Base-by-base conservation (phyloP, 2,797 vertebrate genomes). In the Xenentodon cancila region DNA sequence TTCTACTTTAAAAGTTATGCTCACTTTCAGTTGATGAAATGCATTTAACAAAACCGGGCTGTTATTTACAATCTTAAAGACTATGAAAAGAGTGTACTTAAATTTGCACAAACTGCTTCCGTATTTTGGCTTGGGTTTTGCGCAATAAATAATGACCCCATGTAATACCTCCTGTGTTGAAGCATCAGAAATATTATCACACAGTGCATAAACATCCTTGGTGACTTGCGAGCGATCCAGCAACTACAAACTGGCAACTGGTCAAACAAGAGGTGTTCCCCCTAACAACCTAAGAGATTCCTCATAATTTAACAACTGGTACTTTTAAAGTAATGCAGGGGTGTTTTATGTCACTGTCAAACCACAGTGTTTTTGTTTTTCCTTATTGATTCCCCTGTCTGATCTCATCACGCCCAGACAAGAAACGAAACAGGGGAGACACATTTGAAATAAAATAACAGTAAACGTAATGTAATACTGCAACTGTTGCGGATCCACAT, bases 291-390 rank as follows among this genome's bases (percentile, higher is more conserved):
- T 58, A 63, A 56, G 51, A 67, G 47, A 25, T 42, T 52, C 20
- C 30, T 22, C 49, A 25, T 64, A 49, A 72, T 64, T 69, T 81
- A 78, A 86, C 84, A 87, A 75, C 66, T 64, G 40, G 25, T 68
- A 69, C 59, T 64, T 83, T 75, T 77, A 64, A 47, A 56, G 75
- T 66, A 53, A 59, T 45, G 64, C 68, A 62, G 61, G 75, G 75
- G 48, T 89, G 79, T 88, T 88, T 87, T 73, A 61, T 74, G 77
- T 89, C 84, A 88, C 75, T 85, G 85, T 89, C 84, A 87, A 87
- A 77, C 54, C 65, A 66, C 72, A 85, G 58, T 71, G 83, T 25
- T 25, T 25, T n/a, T n/a, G n/a, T n/a, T 90, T 88, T 83, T 83
- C 81, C 77, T 81, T 81, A 88, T 90, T 84, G 89, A 90, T 88